Evolutionary conservation across 1,140 invertebrate genomes (phyloP).

Genomic region (Galleria mellonella): DNA sequence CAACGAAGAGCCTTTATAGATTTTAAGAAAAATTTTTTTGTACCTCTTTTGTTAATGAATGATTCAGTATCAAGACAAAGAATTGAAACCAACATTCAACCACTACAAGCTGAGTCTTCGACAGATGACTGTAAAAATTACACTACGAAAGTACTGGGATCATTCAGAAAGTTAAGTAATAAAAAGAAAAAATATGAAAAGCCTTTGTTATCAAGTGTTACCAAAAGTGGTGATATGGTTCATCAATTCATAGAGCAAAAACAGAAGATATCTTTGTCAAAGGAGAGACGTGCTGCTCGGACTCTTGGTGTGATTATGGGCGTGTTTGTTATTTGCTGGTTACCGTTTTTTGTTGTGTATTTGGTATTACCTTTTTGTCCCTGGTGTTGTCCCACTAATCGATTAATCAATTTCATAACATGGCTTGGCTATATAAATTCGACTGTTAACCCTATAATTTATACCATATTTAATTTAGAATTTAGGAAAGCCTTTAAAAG

Average conservation of each 20-base stretch:
- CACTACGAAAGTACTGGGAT: constrained; percentile 11
- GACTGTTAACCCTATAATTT: constrained; percentile 94
- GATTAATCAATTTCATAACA: constrained; percentile 89
- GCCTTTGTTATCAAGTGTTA: constrained; percentile 18
- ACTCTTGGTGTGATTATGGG: constrained; percentile 94
- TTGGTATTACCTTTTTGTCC: constrained; percentile 89
- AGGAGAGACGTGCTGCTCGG: constrained; percentile 90
- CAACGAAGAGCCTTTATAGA: constrained; percentile 26
- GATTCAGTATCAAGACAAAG: constrained; percentile 16
- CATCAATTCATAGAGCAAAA: constrained; percentile 93
- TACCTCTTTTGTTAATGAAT: constrained; percentile 21
- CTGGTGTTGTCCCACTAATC: constrained; percentile 81
- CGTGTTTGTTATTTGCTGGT: constrained; percentile 94
- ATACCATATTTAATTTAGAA: constrained; percentile 96
- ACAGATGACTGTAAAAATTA: constrained; percentile 6
- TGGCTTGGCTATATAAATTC: constrained; percentile 98
- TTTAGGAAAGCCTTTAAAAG: constrained; percentile 93
- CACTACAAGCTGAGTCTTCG: constrained; percentile 6
- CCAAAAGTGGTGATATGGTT: constrained; percentile 75
- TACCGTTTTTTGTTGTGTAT: constrained; percentile 96
- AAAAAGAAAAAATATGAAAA: constrained; percentile 17
- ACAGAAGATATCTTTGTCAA: constrained; percentile 91
- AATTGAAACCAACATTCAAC: constrained; percentile 16
- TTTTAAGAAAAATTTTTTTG: constrained; percentile 31
- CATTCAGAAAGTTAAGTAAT: constrained; percentile 16